These are phyloP conservation scores for Cheilosia scutellata DNA, from an alignment of 2,888 invertebrate species.

Conservation along the genomic window DNA sequence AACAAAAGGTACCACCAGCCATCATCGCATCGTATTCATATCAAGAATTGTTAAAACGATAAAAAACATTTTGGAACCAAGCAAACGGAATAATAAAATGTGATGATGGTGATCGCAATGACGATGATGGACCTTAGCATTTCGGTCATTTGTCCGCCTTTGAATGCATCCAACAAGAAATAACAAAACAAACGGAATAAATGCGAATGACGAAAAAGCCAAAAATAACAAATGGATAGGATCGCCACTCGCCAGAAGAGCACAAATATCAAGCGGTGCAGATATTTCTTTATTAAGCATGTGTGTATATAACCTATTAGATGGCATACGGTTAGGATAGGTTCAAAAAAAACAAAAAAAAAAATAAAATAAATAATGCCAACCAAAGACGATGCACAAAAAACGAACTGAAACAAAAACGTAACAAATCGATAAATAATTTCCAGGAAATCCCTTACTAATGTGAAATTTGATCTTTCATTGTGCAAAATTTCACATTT, in stretches of 20 bases:
- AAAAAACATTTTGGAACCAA: conserved; percentile 27
- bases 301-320: conserved; percentile 36
- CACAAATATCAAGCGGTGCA: conserved; percentile 40
- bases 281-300: conserved; percentile 28
- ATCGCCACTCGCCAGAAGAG: conserved; percentile 44
- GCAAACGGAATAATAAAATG: conserved; percentile 52
- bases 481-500: conserved; percentile 67
- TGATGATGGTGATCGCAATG: conserved; percentile 29
- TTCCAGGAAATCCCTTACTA: conserved; percentile 74
- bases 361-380: too few relatives aligned
- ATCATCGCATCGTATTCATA: not conserved
- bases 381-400: conserved; percentile 45
- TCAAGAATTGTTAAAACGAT: not conserved
- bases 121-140: conserved; percentile 39
- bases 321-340: conserved; percentile 45
- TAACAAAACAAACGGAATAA: conserved; percentile 50
- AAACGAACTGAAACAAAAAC: conserved; percentile 32
- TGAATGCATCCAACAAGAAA: conserved; percentile 50
- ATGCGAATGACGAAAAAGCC: conserved; percentile 54
- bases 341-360: conserved; percentile 26
- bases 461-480: conserved; percentile 71
- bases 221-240: conserved; percentile 74
- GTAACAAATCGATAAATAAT: conserved; percentile 72
- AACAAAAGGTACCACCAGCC: conserved; percentile 36
- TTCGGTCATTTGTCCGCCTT: conserved; percentile 30